These are phyloP conservation scores for Bombus turneri DNA, from an alignment of 1,140 invertebrate species.

Conservation along the genomic window DNA sequence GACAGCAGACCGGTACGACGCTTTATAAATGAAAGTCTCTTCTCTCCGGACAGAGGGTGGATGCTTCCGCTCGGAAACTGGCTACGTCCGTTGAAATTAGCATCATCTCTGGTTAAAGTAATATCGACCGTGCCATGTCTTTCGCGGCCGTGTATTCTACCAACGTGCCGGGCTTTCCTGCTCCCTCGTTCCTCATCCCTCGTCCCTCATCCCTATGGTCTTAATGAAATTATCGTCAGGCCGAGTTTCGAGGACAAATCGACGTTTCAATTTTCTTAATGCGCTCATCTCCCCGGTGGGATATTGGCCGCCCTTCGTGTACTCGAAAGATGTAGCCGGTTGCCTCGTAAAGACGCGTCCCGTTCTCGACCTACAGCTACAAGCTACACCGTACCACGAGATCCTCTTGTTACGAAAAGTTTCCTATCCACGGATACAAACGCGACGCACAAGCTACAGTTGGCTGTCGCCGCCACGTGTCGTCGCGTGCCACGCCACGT, in stretches of 20 bases:
- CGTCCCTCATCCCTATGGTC: conserved; percentile 14
- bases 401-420: conserved; percentile 28
- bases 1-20: conserved; percentile 22
- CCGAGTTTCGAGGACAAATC: conserved; percentile 80
- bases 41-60: conserved; percentile 29
- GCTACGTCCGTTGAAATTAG: conserved; percentile 62
- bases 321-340: conserved; percentile 53
- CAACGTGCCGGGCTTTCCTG: not conserved
- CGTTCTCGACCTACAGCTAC: not conserved
- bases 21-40: conserved; percentile 46
- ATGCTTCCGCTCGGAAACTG: conserved; percentile 14
- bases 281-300: conserved; percentile 71
- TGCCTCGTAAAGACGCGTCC: conserved; percentile 38
- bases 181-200: not conserved
- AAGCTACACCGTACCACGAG: not conserved
- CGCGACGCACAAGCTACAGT: conserved; percentile 30
- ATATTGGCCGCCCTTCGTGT: conserved; percentile 48
- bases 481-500: conserved; percentile 76
- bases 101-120: conserved; percentile 63
- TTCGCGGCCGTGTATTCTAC: conserved; percentile 27
- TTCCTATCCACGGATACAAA: conserved; percentile 11
- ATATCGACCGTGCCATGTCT: conserved; percentile 63
- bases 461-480: conserved; percentile 73
- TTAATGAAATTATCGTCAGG: conserved; percentile 80
- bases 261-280: conserved; percentile 83